Base-by-base conservation (phyloP, 2,113 vertebrate genomes). In the Clinocottus analis region DNA sequence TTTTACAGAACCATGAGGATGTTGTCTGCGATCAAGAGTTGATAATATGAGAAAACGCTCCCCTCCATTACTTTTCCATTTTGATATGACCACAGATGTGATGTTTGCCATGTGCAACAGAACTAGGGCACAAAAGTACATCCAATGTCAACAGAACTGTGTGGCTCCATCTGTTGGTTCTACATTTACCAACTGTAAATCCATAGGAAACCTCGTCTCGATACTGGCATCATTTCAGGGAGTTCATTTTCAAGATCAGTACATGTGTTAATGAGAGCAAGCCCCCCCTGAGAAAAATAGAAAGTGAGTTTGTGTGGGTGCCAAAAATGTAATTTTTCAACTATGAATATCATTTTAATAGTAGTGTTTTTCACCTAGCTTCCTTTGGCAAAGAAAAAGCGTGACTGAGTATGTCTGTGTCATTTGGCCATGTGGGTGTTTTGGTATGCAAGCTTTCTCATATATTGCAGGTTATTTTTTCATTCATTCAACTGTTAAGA, bases 391-490 rank as follows among this genome's bases (percentile, higher is more conserved):
- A 77, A 83, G 64, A 79, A 55, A 23, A 75, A 83, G 75, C 56
- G 31, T 84, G 78, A 80, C 77, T 70, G 74, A 87, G 60, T 82
- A 39, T 60, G 72, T 73, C 79, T 82, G 62, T 89, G 82, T 81
- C 82, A 74, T 87, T 91, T 82, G 67, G 74, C 61, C 70, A 85
- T 63, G 81, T 86, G 85, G 81, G 80, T 91, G 87, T 90, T 85
- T 80, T 83, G 79, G 65, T 85, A 84, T 39, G 58, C 25, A 71
- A 71, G 72, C 72, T 76, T 85, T 87, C 69, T 74, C 31, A 76
- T 76, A 65, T 90, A 47, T 75, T 56, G 27, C 63, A 80, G 80
- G 72, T 83, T 87, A 75, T 75, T 83, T 85, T 89, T 87, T 80
- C 47, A 75, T 74, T 80, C 69, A 83, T 55, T 89, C 70, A 53